Evolutionary conservation across 2,888 invertebrate species (phyloP).

Genomic region (Parapristionchus giblindavisi): DNA sequence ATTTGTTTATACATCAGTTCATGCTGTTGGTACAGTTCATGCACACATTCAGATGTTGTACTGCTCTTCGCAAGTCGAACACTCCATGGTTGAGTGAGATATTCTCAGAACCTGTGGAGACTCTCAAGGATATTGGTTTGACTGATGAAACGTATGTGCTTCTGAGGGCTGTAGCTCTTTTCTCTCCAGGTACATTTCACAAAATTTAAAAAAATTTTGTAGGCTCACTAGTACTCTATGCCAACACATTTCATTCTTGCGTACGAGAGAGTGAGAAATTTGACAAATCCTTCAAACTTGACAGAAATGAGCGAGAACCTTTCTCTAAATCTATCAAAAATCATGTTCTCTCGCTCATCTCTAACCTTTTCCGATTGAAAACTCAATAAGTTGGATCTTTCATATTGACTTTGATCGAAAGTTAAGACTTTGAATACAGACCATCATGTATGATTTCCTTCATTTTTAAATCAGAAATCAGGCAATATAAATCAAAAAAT

Average conservation of each 20-base stretch:
- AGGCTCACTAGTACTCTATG: too few species aligned
- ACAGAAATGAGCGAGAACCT: too few species aligned
- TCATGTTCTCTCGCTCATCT: too few species aligned
- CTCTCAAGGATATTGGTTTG: constrained; percentile 44
- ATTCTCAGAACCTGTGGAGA: constrained; percentile 49
- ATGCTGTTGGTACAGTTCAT: too few species aligned
- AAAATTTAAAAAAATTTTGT: background rate
- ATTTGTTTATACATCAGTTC: too few species aligned
- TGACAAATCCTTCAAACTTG: too few species aligned
- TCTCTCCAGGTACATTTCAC: constrained; percentile 45
- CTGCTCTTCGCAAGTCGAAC: constrained; percentile 1
- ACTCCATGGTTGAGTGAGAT: constrained; percentile 42
- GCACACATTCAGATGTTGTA: constrained; percentile 25
- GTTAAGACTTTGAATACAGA: background rate
- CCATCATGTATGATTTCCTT: background rate
- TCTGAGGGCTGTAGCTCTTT: constrained; percentile 53
- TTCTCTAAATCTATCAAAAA: too few species aligned
- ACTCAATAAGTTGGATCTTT: too few species aligned
- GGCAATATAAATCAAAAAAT: background rate
- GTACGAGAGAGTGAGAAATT: too few species aligned
- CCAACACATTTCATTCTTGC: too few species aligned
- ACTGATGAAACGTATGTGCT: constrained; percentile 48
- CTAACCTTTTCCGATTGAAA: too few species aligned
- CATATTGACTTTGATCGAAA: too few species aligned
- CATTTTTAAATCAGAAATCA: background rate